These are phyloP conservation scores for Drosophila novamexicana DNA, from an alignment of 1,140 invertebrate genomes.

Conservation along the genomic window DNA sequence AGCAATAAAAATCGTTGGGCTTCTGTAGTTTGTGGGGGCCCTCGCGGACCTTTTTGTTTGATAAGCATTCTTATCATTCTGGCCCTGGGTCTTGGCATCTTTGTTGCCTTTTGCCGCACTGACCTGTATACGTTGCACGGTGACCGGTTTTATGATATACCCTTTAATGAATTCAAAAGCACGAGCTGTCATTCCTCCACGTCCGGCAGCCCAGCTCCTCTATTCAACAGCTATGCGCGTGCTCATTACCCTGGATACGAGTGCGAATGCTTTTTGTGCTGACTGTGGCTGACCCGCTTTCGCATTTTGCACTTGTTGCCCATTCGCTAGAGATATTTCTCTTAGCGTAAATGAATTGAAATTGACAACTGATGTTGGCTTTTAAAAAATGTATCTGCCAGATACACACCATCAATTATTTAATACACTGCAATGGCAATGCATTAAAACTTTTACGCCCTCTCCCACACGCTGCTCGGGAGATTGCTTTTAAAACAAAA, in stretches of 20 bases:
- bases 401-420: conserved; percentile 71
- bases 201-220: not conserved
- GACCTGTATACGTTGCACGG: not conserved
- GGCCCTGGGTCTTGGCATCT: conserved; percentile 21
- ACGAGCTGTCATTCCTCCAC: conserved; percentile 28
- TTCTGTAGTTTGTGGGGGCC: conserved; percentile 36
- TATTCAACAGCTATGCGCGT: conserved; percentile 20
- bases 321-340: conserved; percentile 3
- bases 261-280: conserved; percentile 46
- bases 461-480: not conserved
- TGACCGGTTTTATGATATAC: conserved; percentile 56
- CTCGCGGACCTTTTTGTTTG: conserved; percentile 8
- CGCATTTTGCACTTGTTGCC: conserved; percentile 63
- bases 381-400: conserved; percentile 50
- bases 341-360: conserved; percentile 55
- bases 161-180: conserved; percentile 73
- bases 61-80: conserved; percentile 55
- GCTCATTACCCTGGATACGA: conserved; percentile 70
- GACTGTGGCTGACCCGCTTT: conserved; percentile 38
- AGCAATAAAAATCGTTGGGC: conserved; percentile 78
- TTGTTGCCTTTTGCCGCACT: conserved; percentile 36
- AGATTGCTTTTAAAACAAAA: conserved; percentile 10
- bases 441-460: conserved; percentile 40
- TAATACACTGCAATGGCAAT: conserved; percentile 58
- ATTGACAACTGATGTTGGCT: conserved; percentile 56